Evolutionary conservation across 2,888 invertebrate genomes (phyloP).

Genomic region (Aelia acuminata): DNA sequence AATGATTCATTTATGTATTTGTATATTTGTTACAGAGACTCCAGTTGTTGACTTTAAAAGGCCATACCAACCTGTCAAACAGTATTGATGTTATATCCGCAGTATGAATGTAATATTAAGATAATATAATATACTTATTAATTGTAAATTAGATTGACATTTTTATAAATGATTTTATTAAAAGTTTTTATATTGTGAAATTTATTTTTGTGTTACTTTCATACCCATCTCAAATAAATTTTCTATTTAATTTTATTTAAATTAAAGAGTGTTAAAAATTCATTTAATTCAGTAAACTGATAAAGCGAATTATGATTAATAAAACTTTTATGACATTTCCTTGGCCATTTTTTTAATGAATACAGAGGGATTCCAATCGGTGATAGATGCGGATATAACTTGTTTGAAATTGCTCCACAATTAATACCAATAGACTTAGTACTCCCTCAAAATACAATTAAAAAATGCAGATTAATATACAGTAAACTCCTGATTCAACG

Average conservation of each 20-base stretch:
- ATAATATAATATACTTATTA: not conserved
- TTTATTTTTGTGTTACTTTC: not conserved
- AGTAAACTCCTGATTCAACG: no score
- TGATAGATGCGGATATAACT: no score
- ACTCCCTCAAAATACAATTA: no score
- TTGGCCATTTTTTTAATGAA: no score
- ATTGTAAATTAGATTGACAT: conserved; percentile 34
- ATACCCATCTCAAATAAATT: not conserved
- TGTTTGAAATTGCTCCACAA: no score
- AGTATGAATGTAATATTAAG: conserved; percentile 50
- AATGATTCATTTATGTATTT: not conserved
- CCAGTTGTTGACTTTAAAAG: conserved; percentile 77
- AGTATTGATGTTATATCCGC: conserved; percentile 66
- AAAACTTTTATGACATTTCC: no score
- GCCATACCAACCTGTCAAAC: conserved; percentile 76
- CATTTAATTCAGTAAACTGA: not conserved
- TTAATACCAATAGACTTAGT: no score
- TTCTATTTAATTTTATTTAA: not conserved
- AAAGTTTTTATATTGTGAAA: conserved; percentile 21
- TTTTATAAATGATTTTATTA: conserved; percentile 40
- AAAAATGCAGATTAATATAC: no score
- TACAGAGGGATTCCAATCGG: no score
- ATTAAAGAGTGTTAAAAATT: not conserved
- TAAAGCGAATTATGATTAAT: no score
- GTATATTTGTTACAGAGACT: conserved; percentile 74